Conservation (phyloP, 2,888 invertebrate genomes). For the Leptinotarsa tumamoca region DNA sequence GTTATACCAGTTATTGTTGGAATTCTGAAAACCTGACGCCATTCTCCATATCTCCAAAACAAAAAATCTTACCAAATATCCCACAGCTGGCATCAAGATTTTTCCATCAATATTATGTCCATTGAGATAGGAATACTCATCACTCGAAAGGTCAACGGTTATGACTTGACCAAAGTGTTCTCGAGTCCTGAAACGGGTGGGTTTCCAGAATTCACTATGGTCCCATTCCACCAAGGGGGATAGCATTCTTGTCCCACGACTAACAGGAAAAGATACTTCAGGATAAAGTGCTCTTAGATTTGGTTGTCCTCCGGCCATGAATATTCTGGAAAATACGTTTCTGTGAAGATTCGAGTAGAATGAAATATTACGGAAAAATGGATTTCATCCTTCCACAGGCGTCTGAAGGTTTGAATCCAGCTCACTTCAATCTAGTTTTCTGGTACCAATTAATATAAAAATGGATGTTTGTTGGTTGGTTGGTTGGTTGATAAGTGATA, state of each 20-base stretch:
- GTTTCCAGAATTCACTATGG: slow-evolving; percentile 81
- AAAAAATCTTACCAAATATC: slow-evolving; percentile 54
- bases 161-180: slow-evolving; percentile 79
- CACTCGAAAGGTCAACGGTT: slow-evolving; percentile 73
- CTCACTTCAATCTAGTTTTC: too few species aligned
- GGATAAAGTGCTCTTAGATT: slow-evolving; percentile 81
- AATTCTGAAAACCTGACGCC: too few species aligned
- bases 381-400: too few species aligned
- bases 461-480: too few species aligned
- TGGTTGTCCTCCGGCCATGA: slow-evolving; percentile 80
- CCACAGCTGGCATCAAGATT: slow-evolving; percentile 73
- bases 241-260: slow-evolving; percentile 85
- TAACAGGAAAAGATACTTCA: slow-evolving; percentile 79
- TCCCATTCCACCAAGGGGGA: slow-evolving; percentile 88
- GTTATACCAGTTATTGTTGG: too few species aligned
- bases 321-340: slow-evolving; percentile 71
- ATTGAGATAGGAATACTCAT: slow-evolving; percentile 41
- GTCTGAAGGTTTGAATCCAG: too few species aligned
- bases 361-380: too few species aligned
- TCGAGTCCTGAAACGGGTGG: slow-evolving; percentile 71
- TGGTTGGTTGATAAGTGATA: too few species aligned
- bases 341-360: too few species aligned
- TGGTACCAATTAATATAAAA: too few species aligned
- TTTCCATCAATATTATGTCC: slow-evolving; percentile 55
- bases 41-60: too few species aligned